Percentiles rank a stretch among this genome's conserved stretches.
phyloP scores from a whole-genome alignment of 2,113 vertebrate genomes.

The Percopsis transmontana region DNA sequence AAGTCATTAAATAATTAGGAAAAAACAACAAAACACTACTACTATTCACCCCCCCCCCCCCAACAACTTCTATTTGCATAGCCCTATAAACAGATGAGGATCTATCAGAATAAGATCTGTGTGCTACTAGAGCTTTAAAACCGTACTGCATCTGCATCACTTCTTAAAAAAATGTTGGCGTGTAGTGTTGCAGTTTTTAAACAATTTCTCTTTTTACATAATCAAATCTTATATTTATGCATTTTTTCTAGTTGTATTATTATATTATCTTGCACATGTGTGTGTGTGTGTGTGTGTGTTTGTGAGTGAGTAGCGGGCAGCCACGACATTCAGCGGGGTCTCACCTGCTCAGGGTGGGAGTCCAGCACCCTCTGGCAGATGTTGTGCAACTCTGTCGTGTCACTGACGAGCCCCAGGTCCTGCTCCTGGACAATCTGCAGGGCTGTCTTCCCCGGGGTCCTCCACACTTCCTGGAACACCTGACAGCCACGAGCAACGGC shows the following conservation, averaged over 20 bases:
- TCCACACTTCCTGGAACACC: conserved; percentile 87
- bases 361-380: conserved; percentile 88
- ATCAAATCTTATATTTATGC: too few relatives aligned
- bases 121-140: background rate
- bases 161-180: too few relatives aligned
- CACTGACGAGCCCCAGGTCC: conserved; percentile 82
- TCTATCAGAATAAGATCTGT: too few relatives aligned
- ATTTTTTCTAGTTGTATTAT: background rate
- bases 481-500: conserved; percentile 27
- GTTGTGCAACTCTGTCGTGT: conserved; percentile 77
- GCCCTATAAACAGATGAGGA: background rate
- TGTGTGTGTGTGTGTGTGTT: background rate
- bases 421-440: conserved; percentile 83
- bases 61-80: background rate
- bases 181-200: too few relatives aligned
- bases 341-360: conserved; percentile 83
- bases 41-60: too few relatives aligned
- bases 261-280: background rate
- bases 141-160: background rate
- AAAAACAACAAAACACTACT: too few relatives aligned
- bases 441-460: conserved; percentile 78
- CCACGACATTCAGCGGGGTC: background rate
- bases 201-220: too few relatives aligned
- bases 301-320: background rate
- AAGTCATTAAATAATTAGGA: too few relatives aligned